Base-by-base conservation (phyloP, 2,113 vertebrate species). In the Mirza zaza region DNA sequence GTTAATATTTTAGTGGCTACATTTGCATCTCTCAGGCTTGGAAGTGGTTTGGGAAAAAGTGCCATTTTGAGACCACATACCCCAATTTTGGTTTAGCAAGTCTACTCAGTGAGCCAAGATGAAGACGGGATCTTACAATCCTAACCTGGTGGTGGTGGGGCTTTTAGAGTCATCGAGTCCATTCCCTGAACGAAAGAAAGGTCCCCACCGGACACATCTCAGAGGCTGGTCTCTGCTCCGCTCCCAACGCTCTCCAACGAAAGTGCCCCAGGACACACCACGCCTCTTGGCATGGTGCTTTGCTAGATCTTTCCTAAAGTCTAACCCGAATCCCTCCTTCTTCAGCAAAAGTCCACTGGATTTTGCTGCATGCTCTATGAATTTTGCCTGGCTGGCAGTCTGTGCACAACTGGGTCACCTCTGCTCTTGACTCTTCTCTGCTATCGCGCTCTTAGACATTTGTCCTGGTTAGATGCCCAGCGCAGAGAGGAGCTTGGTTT, bases 201-300 rank as follows among this genome's bases (percentile, higher is more conserved):
- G 32, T 27, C 27, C 21, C 0, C 2, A 0, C 9, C 5, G 50
- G 32, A 13, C 29, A 36, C 8, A 4, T 20, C 6, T 14, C 25
- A 7, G 42, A 27, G 0, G 13, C 6, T 3, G 45, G 11, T 20
- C 52, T 89, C 29, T 45, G 45, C 32, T 34, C 14, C 25, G 11
- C 32, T 10, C 59, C 65, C 45, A 45, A 11, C 25, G 50, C 2
- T 6, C 18, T 39, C n/a, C 23, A n/a, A 23, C 0, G 76, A 55
- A 9, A 34, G 42, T 32, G 34, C 5, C 75, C 48, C 27, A 10
- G 88, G 17, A 71, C 23, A 29, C 32, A 4, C 0, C 4, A 17
- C 70, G 57, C 4, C 0, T 45, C 45, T 5, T 9, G 21, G 42
- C 3, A 4, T 2, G 2, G 9, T 29, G 48, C 36, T n/a, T 3